Base-by-base conservation (phyloP, 2,113 vertebrate species). In the Corythaeola cristata region DNA sequence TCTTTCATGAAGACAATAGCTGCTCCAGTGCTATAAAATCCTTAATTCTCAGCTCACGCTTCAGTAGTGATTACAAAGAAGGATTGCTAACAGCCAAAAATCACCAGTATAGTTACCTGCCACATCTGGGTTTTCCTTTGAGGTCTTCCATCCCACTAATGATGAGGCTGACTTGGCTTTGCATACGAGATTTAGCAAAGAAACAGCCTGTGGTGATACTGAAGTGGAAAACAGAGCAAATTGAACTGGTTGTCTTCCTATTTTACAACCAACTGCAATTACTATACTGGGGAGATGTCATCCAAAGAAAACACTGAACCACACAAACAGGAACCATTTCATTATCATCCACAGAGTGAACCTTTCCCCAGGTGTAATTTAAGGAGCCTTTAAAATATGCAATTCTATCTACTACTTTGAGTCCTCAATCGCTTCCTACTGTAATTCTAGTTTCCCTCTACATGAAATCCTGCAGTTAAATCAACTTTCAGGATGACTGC, bases 401-500 rank as follows among this genome's bases (percentile, higher is more conserved):
- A 94, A 52, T 90, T 94, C 64, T 59, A 35, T 87, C 89, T 50
- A 72, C 35, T 55, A 35, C 45, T 64, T 86, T 74, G 50, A 96
- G 30, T 69, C 47, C 67, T 93, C 89, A 93, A 49, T 93, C 24
- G 39, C 84, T 96, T 96, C 89, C 84, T 47, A 83, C 72, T 59
- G 86, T 81, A 91, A 93, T 88, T 96, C 53, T 72, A 77, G 88
- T 81, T 97, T 91, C 45, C 32, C 74, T 93, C 64, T 74, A 80
- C 79, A 63, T 26, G 82, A 95, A 90, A 88, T 92, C 69, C 58
- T 89, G 74, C 47, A 79, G 85, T 88, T 96, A 96, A 95, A 96
- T 88, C 60, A 83, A 64, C 85, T 94, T 97, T 96, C 85, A 78
- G 78, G 64, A 66, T 79, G 84, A 95, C 73, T 95, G 63, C 58